phyloP scores from a whole-genome alignment of 2,113 vertebrate species.

The Eonycteris spelaea region DNA sequence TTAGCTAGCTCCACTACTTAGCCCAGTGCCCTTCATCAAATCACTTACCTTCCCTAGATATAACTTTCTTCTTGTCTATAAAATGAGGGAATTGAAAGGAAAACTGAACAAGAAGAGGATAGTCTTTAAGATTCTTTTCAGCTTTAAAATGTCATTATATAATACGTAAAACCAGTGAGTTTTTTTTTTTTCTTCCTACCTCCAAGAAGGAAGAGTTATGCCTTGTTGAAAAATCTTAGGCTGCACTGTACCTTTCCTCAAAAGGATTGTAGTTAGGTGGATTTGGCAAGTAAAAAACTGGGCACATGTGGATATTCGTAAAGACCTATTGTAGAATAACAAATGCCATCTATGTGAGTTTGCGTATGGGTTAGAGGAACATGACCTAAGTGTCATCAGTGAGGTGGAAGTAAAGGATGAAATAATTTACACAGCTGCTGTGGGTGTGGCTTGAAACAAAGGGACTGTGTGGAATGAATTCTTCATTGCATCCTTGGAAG shows the following conservation, averaged over 20 bases:
- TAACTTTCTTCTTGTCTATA: constrained; percentile 15
- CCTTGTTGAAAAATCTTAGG: constrained; percentile 46
- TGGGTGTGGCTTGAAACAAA: constrained; percentile 59
- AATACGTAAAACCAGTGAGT: not conserved
- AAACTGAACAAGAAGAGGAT: not conserved
- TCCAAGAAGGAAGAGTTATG: not conserved
- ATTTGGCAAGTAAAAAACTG: constrained; percentile 39
- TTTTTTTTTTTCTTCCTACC: not conserved
- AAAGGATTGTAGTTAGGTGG: constrained; percentile 14
- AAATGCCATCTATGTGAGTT: constrained; percentile 30
- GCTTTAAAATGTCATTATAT: not conserved
- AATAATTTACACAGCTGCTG: constrained; percentile 53
- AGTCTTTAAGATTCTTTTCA: constrained; percentile 30
- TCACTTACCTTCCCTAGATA: not conserved
- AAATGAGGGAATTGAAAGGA: constrained; percentile 22
- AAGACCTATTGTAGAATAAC: not conserved
- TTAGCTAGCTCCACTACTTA: not conserved
- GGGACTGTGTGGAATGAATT: constrained; percentile 27
- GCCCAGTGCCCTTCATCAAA: not conserved
- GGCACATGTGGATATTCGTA: not conserved
- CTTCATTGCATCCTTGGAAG: constrained; percentile 40
- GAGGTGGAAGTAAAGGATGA: constrained; percentile 54
- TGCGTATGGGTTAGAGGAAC: constrained; percentile 28
- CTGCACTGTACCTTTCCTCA: not conserved
- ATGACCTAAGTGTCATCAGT: not conserved